These are phyloP conservation scores for Chaetura pelagica DNA, from an alignment of 2,113 vertebrate species.

Conservation along the genomic window DNA sequence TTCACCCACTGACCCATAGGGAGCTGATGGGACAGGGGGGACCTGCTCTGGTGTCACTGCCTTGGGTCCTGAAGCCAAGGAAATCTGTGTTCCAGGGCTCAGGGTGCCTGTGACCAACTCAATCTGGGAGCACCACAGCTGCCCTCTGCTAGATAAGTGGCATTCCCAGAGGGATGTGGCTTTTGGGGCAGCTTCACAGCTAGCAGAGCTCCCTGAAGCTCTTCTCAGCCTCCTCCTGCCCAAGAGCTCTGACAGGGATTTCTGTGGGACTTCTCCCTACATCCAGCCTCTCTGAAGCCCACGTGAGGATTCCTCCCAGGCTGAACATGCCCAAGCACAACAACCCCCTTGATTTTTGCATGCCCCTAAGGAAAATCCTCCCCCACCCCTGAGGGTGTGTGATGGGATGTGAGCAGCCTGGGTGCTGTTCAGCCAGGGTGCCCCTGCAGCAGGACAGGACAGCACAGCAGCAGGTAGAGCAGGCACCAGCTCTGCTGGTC, in stretches of 20 bases:
- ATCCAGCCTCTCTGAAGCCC: not conserved
- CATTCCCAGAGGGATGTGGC: not conserved
- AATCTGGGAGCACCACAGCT: not conserved
- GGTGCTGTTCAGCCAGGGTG: not conserved
- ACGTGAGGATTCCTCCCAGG: not conserved
- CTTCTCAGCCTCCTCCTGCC: not conserved
- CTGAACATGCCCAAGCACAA: rapidly evolving
- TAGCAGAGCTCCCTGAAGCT: not conserved
- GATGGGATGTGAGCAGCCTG: not conserved
- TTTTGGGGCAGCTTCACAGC: not conserved
- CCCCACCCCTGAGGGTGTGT: not conserved
- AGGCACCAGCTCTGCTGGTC: not conserved
- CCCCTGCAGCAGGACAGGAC: not conserved
- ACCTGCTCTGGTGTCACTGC: not conserved
- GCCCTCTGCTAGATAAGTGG: not conserved
- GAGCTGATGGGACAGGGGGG: not conserved
- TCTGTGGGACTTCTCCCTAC: not conserved
- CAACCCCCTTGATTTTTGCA: not conserved
- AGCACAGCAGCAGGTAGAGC: not conserved
- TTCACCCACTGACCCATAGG: not conserved
- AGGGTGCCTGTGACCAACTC: not conserved
- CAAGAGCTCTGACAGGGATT: no score
- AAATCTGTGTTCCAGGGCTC: rapidly evolving
- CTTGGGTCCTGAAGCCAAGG: not conserved
- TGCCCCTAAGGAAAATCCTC: rapidly evolving